Conservation (phyloP, 2,797 vertebrate genomes). For the Nothura maculosa region DNA sequence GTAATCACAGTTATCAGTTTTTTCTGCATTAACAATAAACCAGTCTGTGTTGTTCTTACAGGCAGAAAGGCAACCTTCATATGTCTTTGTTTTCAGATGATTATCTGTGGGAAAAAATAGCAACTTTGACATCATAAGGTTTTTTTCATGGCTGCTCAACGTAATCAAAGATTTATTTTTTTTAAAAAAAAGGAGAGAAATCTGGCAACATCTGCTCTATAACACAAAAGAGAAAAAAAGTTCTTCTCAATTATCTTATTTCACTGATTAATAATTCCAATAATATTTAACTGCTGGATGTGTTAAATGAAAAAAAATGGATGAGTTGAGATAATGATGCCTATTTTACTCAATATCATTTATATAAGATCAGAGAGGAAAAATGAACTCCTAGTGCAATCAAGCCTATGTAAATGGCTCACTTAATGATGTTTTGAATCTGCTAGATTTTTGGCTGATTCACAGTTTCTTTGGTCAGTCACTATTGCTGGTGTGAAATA, state of each 20-base stretch:
- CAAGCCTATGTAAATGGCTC: constrained; percentile 44
- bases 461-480: not conserved
- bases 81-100: not conserved
- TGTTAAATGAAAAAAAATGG: not conserved
- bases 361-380: constrained; percentile 25
- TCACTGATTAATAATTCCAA: too few relatives aligned
- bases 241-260: not conserved
- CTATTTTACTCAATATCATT: constrained; percentile 45
- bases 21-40: not conserved
- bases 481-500: not conserved
- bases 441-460: not conserved
- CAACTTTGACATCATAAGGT: not conserved
- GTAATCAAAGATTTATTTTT: not conserved
- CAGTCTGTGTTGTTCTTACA: not conserved
- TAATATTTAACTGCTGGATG: not conserved
- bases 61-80: not conserved
- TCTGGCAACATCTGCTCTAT: not conserved
- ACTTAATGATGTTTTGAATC: constrained; percentile 39
- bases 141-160: not conserved
- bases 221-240: not conserved
- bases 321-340: constrained; percentile 19
- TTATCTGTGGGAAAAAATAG: not conserved
- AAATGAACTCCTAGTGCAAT: constrained; percentile 20
- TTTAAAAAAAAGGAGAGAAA: not conserved
- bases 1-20: constrained; percentile 35